A percentile compares a stretch with the other conserved stretches of the same genome.
Evolutionary conservation across 2,797 vertebrate genomes (phyloP).

Genomic region (Falco berigora): DNA sequence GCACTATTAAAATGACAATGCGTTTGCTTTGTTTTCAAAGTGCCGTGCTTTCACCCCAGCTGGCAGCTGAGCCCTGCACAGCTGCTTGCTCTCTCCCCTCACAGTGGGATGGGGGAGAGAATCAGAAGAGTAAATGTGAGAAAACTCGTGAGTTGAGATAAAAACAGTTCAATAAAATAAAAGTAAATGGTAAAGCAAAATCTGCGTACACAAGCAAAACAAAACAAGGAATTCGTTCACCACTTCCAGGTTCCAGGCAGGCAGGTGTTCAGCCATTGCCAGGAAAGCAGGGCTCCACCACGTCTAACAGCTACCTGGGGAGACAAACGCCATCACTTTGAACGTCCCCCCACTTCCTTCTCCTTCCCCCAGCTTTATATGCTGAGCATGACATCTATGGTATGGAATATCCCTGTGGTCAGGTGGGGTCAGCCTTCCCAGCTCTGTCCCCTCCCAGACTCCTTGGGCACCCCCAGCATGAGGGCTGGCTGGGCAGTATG

Average conservation of each 20-base stretch:
- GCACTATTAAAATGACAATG: background rate
- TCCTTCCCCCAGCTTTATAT: background rate
- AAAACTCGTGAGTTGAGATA: background rate
- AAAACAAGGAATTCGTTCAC: background rate
- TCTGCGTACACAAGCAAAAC: background rate
- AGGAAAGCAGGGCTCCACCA: background rate
- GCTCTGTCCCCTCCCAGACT: background rate
- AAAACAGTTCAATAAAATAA: background rate
- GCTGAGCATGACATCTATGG: background rate
- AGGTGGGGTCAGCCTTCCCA: background rate
- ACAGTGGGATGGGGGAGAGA: background rate
- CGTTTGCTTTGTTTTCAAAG: background rate
- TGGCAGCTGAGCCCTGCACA: background rate
- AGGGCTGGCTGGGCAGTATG: background rate
- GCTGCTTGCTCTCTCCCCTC: too few species aligned
- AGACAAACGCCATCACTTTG: background rate
- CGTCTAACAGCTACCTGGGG: background rate
- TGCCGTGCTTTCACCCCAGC: background rate
- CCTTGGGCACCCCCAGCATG: background rate
- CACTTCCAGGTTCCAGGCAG: background rate
- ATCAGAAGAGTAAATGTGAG: background rate
- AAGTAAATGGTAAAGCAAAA: background rate
- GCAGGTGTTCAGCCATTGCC: background rate
- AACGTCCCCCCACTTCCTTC: too few species aligned
- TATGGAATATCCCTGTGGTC: background rate